Conservation (phyloP, 2,797 vertebrate genomes). For the Pseudopleuronectes americanus region DNA sequence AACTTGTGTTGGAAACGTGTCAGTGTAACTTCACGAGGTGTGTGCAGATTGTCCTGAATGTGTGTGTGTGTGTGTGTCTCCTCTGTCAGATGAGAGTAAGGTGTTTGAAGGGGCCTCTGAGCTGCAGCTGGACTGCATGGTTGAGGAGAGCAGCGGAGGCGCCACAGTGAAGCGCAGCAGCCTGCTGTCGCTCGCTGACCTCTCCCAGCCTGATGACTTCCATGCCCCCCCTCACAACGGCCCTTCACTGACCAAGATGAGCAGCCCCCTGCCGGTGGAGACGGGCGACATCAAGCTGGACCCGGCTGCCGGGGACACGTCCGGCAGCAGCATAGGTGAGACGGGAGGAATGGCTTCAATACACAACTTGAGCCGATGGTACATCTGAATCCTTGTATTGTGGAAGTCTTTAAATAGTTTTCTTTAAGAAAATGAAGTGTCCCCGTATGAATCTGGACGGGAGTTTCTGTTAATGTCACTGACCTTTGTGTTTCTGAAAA, state of each 20-base stretch:
- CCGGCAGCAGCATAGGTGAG: slow-evolving; percentile 65
- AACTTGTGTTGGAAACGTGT: not conserved
- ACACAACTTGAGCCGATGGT: no score
- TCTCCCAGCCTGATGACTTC: slow-evolving; percentile 69
- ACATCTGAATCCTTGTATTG: no score
- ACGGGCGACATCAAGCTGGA: slow-evolving; percentile 77
- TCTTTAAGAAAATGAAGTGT: no score
- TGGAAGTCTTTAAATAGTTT: no score
- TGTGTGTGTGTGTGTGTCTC: slow-evolving; percentile 10
- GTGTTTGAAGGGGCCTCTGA: slow-evolving; percentile 75
- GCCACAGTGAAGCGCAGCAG: slow-evolving; percentile 75
- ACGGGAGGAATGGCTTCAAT: no score
- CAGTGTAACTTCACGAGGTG: no score
- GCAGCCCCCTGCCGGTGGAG: slow-evolving; percentile 75
- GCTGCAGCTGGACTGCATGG: slow-evolving; percentile 79
- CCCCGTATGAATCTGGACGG: no score
- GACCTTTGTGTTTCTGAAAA: no score
- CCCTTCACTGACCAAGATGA: slow-evolving; percentile 72
- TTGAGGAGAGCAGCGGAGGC: slow-evolving; percentile 72
- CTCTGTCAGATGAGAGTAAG: slow-evolving; percentile 79
- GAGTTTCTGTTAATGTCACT: no score
- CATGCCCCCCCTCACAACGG: slow-evolving; percentile 59
- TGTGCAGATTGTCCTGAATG: not conserved
- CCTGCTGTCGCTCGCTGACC: slow-evolving; percentile 71
- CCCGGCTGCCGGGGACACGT: slow-evolving; percentile 69